Conservation (phyloP, 2,888 invertebrate genomes). For the Drosophila hamatofila region DNA sequence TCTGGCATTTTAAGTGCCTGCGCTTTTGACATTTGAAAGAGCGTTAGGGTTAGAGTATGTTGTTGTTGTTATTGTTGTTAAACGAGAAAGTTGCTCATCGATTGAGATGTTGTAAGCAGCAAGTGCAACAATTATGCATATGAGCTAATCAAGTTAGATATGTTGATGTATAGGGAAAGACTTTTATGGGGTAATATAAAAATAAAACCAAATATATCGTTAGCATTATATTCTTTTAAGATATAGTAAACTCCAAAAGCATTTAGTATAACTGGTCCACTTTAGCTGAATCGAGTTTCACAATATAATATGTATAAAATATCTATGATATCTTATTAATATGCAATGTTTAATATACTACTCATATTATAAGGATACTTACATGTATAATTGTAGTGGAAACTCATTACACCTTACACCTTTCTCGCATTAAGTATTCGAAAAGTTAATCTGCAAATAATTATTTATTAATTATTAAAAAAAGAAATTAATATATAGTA, state of each 20-base stretch:
- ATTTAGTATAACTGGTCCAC: too few relatives aligned
- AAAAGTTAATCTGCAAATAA: too few relatives aligned
- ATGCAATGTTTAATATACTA: too few relatives aligned
- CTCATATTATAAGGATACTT: not conserved
- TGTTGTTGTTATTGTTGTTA: slow-evolving; percentile 8
- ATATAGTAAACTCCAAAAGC: too few relatives aligned
- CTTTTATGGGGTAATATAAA: not conserved
- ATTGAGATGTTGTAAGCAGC: slow-evolving; percentile 12
- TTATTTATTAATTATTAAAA: too few relatives aligned
- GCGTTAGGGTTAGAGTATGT: slow-evolving; percentile 27
- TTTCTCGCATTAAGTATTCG: not conserved
- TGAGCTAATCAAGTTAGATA: not conserved
- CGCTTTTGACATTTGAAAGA: slow-evolving; percentile 59
- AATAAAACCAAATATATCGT: accelerated
- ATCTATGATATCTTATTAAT: too few relatives aligned
- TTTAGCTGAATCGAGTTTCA: too few relatives aligned
- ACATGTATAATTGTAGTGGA: not conserved
- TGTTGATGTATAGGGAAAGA: not conserved
- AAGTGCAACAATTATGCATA: not conserved
- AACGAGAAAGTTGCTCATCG: slow-evolving; percentile 31
- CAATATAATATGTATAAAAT: too few relatives aligned
- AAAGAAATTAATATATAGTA: too few relatives aligned
- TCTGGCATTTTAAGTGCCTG: slow-evolving; percentile 73
- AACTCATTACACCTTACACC: not conserved
- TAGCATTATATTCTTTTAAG: too few relatives aligned